These are phyloP conservation scores for Chrysochloris asiatica DNA, from an alignment of 2,113 vertebrate genomes.

Conservation along the genomic window DNA sequence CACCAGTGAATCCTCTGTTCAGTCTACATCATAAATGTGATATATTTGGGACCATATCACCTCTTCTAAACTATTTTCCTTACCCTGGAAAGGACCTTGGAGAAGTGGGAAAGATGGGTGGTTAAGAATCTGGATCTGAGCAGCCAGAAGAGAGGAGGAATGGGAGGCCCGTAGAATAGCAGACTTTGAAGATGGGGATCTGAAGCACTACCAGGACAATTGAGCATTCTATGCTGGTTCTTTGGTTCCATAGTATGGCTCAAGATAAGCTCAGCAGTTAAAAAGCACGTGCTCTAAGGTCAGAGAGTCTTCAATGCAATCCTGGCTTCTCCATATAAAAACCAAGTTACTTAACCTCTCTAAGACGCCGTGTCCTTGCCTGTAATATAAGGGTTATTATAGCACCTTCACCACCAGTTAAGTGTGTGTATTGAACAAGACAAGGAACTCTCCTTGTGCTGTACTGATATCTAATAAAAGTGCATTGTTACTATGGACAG, in stretches of 20 bases:
- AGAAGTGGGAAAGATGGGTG: not conserved
- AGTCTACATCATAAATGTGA: not conserved
- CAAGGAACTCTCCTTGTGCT: not conserved
- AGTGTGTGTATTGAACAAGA: not conserved
- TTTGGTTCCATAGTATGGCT: not conserved
- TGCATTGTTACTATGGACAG: not conserved
- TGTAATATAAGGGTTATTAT: not conserved
- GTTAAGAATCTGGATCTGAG: not conserved
- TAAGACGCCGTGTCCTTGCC: not conserved
- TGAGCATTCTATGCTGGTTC: not conserved
- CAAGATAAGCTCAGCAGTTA: not conserved
- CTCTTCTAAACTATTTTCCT: slow-evolving; percentile 3
- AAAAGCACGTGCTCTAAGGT: not conserved
- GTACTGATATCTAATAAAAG: not conserved
- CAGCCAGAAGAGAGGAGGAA: not conserved
- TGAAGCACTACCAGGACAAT: rapidly evolving
- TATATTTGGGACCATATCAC: not conserved
- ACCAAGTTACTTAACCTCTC: not conserved
- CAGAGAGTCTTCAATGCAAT: not conserved
- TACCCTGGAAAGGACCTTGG: not conserved
- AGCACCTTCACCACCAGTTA: not conserved
- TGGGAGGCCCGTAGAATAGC: not conserved
- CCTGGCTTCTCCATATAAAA: not conserved
- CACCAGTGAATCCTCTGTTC: not conserved
- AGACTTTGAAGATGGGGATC: not conserved